A percentile compares a stretch with the other conserved stretches of the same genome.
Evolutionary conservation across 2,888 invertebrate species (phyloP).

Genomic region (Macrophya annulata): DNA sequence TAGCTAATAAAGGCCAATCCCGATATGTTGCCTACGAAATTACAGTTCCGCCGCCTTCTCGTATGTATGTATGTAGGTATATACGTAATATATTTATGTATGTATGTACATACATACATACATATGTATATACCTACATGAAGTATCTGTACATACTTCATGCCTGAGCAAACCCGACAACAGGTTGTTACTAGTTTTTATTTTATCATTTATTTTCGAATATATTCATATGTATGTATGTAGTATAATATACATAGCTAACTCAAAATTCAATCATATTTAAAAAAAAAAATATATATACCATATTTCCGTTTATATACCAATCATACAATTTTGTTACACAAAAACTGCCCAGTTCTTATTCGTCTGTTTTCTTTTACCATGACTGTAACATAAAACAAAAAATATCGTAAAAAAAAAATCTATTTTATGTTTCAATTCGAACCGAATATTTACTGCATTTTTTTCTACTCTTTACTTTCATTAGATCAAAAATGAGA

Average conservation of each 20-base stretch:
- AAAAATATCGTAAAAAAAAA: too few relatives aligned
- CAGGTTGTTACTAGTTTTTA: conserved; percentile 16
- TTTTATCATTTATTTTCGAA: background rate
- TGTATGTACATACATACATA: too few relatives aligned
- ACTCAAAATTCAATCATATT: background rate
- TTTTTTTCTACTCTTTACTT: background rate
- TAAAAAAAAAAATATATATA: background rate
- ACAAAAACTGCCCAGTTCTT: background rate
- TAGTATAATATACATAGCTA: too few relatives aligned
- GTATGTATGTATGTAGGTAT: background rate
- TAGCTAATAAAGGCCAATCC: conserved; percentile 38
- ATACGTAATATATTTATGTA: too few relatives aligned
- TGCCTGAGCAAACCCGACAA: background rate
- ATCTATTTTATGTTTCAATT: background rate
- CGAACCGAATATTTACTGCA: too few relatives aligned
- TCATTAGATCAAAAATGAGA: background rate
- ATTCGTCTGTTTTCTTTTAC: background rate
- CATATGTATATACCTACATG: background rate
- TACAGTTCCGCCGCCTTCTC: background rate
- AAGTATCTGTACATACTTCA: background rate
- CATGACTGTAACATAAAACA: background rate
- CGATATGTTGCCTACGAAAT: conserved; percentile 15
- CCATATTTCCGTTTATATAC: background rate
- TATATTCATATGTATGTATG: background rate
- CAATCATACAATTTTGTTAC: background rate